Conservation (phyloP, 92 coral and sea anemone species). For the Zoanthus solanderi region DNA sequence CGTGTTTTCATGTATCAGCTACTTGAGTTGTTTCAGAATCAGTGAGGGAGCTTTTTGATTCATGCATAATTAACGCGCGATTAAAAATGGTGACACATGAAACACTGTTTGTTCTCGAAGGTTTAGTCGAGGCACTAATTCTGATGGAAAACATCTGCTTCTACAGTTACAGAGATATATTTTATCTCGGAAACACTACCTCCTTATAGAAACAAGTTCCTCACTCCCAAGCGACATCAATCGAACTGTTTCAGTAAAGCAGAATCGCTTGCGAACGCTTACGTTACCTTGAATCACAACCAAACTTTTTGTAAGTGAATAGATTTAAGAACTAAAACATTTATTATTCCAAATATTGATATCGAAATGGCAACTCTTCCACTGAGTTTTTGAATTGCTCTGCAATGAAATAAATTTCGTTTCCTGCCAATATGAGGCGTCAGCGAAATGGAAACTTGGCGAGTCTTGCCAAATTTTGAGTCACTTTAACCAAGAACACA, state of each 20-base stretch:
- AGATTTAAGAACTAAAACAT: background rate
- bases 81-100: background rate
- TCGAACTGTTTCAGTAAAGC: background rate
- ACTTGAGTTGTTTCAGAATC: background rate
- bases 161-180: slow-evolving; percentile 8
- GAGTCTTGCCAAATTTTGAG: background rate
- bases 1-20: slow-evolving; percentile 26
- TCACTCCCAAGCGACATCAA: background rate
- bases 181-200: slow-evolving; percentile 2
- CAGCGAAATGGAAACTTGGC: background rate
- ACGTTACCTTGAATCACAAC: background rate
- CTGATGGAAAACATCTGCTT: background rate
- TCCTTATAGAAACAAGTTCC: slow-evolving; percentile 5
- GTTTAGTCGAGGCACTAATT: background rate
- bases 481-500: background rate
- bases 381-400: background rate
- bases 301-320: background rate
- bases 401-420: background rate
- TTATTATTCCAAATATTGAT: background rate
- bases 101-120: background rate
- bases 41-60: slow-evolving; percentile 19
- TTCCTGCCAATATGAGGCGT: slow-evolving; percentile 25
- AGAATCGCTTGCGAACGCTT: background rate
- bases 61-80: background rate
- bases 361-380: background rate